Conservation (phyloP, 2,888 invertebrate species). For the Agonopterix subpropinquella region DNA sequence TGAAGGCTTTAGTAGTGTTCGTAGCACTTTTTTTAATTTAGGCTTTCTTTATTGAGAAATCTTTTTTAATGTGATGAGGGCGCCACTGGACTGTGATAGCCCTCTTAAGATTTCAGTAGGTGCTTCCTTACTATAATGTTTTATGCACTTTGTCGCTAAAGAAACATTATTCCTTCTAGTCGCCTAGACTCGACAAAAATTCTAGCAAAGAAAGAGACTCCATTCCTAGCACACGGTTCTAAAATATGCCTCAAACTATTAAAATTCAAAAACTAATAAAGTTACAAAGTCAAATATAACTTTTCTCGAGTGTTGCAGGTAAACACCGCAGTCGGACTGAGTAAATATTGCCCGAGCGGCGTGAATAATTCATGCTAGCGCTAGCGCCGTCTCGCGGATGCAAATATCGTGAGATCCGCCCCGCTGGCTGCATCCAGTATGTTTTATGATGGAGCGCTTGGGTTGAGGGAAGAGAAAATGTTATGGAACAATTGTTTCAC, state of each 20-base stretch:
- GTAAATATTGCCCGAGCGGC: constrained; percentile 18
- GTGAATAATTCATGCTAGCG: constrained; percentile 17
- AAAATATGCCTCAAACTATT: neutral
- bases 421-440: constrained; percentile 19
- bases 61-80: too few species aligned
- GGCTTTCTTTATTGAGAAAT: too few species aligned
- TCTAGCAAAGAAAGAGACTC: too few species aligned
- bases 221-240: neutral
- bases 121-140: too few species aligned
- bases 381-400: constrained; percentile 15
- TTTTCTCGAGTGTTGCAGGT: constrained; percentile 1
- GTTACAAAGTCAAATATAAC: neutral
- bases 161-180: too few species aligned
- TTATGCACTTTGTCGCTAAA: too few species aligned
- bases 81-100: too few species aligned
- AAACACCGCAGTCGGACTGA: constrained; percentile 8
- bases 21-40: too few species aligned
- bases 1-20: too few species aligned
- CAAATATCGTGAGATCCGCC: constrained; percentile 18
- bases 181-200: too few species aligned
- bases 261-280: neutral
- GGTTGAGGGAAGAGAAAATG: neutral
- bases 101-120: too few species aligned
- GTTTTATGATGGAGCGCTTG: constrained; percentile 1
- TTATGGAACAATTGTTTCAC: too few species aligned